Base-by-base conservation (phyloP, 2,888 invertebrate genomes). In the Caenorhabditis drosophilae region DNA sequence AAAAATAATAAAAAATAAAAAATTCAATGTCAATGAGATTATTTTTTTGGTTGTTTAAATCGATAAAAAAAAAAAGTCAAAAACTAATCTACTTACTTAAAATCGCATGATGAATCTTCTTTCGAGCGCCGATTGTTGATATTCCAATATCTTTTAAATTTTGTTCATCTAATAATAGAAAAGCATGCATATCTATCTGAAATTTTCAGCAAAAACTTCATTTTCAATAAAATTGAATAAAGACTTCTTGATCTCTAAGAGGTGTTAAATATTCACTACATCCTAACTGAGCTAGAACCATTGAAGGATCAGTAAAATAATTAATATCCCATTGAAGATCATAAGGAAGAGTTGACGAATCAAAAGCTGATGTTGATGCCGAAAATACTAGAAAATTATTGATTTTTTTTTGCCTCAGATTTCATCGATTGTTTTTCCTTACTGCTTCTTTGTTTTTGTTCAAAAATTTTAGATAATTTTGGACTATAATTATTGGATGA, bases 141-240 rank as follows among this genome's bases (percentile, higher is more conserved):
- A 81, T 74, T 20, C 81, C 81, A 56, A 81, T 77, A 52, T 79
- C 79, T 51, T 80, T 78, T 23, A 81, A 70, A 53, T 75, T 76
- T 42, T 75, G 76, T 53, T 81, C 81, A 46, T 81, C 80, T 11
- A 82, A 61, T 16, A 81, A 59, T 3, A 81, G 66, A 46, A 81
- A 79, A 7, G 81, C 81, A 47, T 79, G 76, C 79, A 80, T 81
- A 67, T 81, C 80, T 41, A 81, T 81, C 80, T 80, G 44, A 36
- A 76, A 70, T n/a, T n/a, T n/a, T n/a, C n/a, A 34, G 23, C 27
- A 11, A 34, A n/a, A n/a, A n/a, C n/a, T n/a, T n/a, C n/a, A 46
- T n/a, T 45, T 34, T 38, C 20, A 6, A 27, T 36, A 12, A 16
- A 27, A 36, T 18, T 35, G 0, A 35, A 16, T 23, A n/a, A 54